Evolutionary conservation across 2,888 invertebrate species (phyloP), one percentile per base, ranked within the genome.

Genomic region (Theodoxus fluviatilis): DNA sequence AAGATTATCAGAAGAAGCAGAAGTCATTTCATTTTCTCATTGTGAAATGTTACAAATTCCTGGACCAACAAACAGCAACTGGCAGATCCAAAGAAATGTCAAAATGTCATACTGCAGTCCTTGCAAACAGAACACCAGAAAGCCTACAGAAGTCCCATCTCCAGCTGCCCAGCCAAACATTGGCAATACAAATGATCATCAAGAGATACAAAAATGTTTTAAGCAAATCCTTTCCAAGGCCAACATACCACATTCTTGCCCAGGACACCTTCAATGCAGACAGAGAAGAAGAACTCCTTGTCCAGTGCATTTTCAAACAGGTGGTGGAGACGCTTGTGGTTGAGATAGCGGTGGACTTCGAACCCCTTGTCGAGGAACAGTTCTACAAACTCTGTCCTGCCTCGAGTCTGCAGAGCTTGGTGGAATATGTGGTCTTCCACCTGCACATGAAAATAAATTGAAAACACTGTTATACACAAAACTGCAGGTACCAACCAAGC

Each of bases 361-460:
- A 87, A 84, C 31, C 86, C 86, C 70, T 85, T 84, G 35, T 84
- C 80, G 31, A 88, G 75, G 70, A 87, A 87, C 22, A 87, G 76
- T 57, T 86, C 86, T 0, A 87, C 83, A 73, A 87, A 87, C 52
- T 81, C 83, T 75, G 87, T 87, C 22, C 87, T 79, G 65, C 85
- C 81, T 31, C 80, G 79, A 69, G 83, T 77, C 9, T 85, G 71
- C 35, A 87, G 73, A 0, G 87, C 84, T 71, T 85, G 80, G 74
- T 86, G 84, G 76, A 87, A 87, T 49, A 87, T 75, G 31, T 81
- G 75, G 67, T 82, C 81, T 49, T 81, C 83, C 3, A 81, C 76
- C 82, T 81, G 76, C 12, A 76, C 3, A 7, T 38, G 3, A 28
- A 59, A 55, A 55, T 18, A 22, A 18, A 15, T 43, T 43, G 15